A percentile compares a stretch with the other conserved stretches of the same genome.
Conservation (phyloP, 2,888 invertebrate species). For the Clistopyga incitator region DNA sequence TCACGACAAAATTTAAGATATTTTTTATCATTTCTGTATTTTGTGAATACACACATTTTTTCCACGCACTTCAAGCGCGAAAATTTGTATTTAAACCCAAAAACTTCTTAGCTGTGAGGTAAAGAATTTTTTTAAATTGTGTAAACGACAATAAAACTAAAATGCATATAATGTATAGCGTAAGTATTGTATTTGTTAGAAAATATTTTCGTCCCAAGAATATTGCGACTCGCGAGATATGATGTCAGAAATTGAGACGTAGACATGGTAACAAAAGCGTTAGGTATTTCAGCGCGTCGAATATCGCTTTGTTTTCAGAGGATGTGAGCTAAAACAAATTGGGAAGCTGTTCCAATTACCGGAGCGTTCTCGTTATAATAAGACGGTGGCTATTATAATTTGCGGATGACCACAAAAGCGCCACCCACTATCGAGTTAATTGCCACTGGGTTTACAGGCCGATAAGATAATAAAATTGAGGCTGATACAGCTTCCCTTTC, state of each 20-base stretch:
- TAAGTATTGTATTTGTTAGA: too few relatives aligned
- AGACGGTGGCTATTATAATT: constrained; percentile 18
- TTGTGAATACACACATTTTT: too few relatives aligned
- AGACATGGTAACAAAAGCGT: not conserved
- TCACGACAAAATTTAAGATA: too few relatives aligned
- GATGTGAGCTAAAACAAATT: constrained; percentile 18
- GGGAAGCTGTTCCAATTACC: constrained; percentile 41
- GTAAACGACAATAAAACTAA: too few relatives aligned
- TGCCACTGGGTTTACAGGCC: constrained; percentile 38
- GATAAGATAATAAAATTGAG: constrained; percentile 62
- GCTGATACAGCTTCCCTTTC: constrained; percentile 32
- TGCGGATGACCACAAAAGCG: constrained; percentile 50
- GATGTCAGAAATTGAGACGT: not conserved
- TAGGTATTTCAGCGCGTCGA: not conserved
- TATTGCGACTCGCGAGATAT: not conserved
- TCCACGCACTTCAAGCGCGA: too few relatives aligned
- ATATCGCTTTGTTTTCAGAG: not conserved
- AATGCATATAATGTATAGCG: too few relatives aligned
- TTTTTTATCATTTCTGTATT: too few relatives aligned
- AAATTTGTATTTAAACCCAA: too few relatives aligned
- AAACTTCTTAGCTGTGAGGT: too few relatives aligned
- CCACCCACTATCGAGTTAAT: constrained; percentile 40
- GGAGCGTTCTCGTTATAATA: constrained; percentile 5
- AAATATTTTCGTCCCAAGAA: too few relatives aligned
- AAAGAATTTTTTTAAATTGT: too few relatives aligned